Percentiles rank a stretch among this genome's conserved stretches.
phyloP scores from a whole-genome alignment of 2,797 vertebrate genomes.

The Oreortyx pictus region DNA sequence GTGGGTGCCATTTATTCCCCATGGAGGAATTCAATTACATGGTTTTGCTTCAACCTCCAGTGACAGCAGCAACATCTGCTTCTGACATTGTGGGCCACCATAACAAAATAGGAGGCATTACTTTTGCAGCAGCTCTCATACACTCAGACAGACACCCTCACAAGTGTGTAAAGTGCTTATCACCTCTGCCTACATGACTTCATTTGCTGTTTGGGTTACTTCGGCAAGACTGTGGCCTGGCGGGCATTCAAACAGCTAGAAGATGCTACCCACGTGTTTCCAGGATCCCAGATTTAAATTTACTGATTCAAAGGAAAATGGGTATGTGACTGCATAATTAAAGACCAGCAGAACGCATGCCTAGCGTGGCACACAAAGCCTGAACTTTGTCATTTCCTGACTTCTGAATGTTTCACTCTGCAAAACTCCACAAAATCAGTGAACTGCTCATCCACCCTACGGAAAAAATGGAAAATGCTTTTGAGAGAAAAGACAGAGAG shows the following conservation, averaged over 20 bases:
- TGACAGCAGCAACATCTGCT: too few species aligned
- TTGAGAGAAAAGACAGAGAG: not conserved
- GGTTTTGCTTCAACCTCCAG: too few species aligned
- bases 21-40: too few species aligned
- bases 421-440: not conserved
- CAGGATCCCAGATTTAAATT: not conserved
- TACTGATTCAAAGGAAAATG: not conserved
- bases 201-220: constrained; percentile 21
- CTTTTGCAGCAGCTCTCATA: not conserved
- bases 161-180: not conserved
- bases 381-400: not conserved
- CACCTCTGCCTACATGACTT: not conserved
- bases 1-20: too few species aligned
- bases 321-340: not conserved
- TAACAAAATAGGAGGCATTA: too few species aligned
- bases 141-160: not conserved
- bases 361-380: not conserved
- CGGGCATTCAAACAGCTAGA: not conserved
- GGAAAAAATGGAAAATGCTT: not conserved
- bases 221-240: not conserved
- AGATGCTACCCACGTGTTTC: not conserved
- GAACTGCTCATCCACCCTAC: not conserved
- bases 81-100: too few species aligned
- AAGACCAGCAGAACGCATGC: not conserved
- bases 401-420: not conserved